These are phyloP conservation scores for Pelosia muscerda DNA, from an alignment of 2,888 invertebrate species.

Conservation along the genomic window DNA sequence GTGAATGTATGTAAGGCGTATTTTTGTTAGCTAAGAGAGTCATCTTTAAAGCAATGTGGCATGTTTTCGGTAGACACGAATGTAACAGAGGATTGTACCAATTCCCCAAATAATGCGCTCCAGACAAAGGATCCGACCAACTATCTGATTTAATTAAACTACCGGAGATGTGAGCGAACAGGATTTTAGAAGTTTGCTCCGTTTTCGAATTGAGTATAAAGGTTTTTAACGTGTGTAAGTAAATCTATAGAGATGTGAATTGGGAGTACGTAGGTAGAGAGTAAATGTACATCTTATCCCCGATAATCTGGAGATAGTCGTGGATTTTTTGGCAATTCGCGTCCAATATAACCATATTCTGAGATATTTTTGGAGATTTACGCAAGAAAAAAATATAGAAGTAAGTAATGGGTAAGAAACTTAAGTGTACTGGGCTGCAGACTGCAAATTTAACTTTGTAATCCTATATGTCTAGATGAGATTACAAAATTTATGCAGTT, in stretches of 20 bases:
- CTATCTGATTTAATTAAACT: conserved; percentile 71
- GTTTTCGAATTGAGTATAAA: conserved; percentile 32
- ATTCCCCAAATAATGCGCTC: conserved; percentile 52
- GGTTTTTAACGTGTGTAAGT: conserved; percentile 9
- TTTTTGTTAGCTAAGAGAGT: neutral
- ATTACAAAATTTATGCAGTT: no score
- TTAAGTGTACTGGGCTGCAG: no score
- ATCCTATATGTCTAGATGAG: no score
- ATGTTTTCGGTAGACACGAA: conserved; percentile 21
- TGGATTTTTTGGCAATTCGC: no score
- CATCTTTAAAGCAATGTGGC: conserved; percentile 25
- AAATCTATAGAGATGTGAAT: neutral
- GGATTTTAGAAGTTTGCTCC: conserved; percentile 59
- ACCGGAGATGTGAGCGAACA: conserved; percentile 47
- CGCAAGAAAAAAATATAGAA: no score
- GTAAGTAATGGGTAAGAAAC: no score
- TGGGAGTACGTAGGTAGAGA: neutral
- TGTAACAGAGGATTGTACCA: conserved; percentile 30
- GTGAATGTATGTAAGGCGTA: neutral
- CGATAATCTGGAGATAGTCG: no score
- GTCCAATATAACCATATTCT: no score
- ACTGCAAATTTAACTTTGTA: no score
- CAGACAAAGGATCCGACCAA: conserved; percentile 60
- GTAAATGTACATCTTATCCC: no score
- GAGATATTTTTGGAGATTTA: no score